These are phyloP conservation scores for Eleutherodactylus coqui DNA, from an alignment of 2,797 vertebrate genomes.

Conservation along the genomic window DNA sequence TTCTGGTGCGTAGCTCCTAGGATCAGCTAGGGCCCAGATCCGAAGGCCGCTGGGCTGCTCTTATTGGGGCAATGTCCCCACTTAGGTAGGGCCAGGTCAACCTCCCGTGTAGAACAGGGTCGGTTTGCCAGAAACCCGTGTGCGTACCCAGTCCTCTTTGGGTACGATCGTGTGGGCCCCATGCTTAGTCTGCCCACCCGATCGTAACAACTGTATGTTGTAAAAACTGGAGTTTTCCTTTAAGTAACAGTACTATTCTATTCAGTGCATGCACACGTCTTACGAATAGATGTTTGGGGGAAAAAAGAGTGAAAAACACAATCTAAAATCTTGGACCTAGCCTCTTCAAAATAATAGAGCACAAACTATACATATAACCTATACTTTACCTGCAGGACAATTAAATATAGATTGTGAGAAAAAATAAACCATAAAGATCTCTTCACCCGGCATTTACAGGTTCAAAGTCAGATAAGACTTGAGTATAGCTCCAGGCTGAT, in stretches of 20 bases:
- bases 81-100: too few relatives aligned
- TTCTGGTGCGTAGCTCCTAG: too few relatives aligned
- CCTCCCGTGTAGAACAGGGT: too few relatives aligned
- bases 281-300: background rate
- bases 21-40: too few relatives aligned
- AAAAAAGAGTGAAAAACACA: background rate
- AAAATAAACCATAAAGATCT: slow-evolving; percentile 16
- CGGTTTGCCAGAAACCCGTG: too few relatives aligned
- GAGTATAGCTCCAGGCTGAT: background rate
- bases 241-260: background rate
- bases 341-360: background rate
- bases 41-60: too few relatives aligned
- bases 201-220: too few relatives aligned
- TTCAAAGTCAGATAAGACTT: background rate
- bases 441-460: background rate
- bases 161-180: too few relatives aligned
- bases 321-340: background rate
- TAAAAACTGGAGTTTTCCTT: background rate
- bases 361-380: background rate
- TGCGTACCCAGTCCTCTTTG: too few relatives aligned
- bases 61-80: too few relatives aligned
- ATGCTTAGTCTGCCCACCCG: too few relatives aligned
- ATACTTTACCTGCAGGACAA: slow-evolving; percentile 31
- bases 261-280: background rate
- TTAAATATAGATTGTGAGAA: slow-evolving; percentile 11